These are phyloP conservation scores for Eremophila alpestris DNA, from an alignment of 2,797 vertebrate species.

Conservation along the genomic window DNA sequence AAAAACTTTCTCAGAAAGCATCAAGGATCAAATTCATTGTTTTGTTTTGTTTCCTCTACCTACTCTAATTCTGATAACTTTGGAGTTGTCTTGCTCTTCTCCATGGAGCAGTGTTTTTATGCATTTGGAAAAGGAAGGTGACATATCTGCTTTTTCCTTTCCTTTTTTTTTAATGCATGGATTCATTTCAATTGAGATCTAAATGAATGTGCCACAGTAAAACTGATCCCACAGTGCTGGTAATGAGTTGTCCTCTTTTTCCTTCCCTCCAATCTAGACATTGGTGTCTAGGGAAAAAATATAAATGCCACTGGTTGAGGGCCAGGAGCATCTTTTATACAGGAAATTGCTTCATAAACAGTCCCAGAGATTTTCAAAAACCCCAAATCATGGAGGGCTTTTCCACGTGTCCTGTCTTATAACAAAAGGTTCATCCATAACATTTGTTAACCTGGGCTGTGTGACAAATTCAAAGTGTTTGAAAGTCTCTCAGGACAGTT, in stretches of 20 bases:
- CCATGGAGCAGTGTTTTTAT: not conserved
- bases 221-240: not conserved
- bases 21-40: not conserved
- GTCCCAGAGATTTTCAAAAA: conserved; percentile 5
- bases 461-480: conserved; percentile 35
- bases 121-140: not conserved
- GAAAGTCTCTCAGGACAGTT: conserved; percentile 47
- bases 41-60: not conserved
- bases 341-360: not conserved
- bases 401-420: not conserved
- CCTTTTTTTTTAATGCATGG: not conserved
- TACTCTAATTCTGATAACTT: not conserved
- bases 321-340: not conserved
- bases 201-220: not conserved
- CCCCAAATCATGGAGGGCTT: not conserved
- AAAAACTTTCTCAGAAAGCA: not conserved
- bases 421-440: not conserved
- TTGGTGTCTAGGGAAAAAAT: not conserved
- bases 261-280: not conserved
- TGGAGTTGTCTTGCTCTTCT: not conserved
- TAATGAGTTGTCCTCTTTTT: not conserved
- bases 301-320: not conserved
- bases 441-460: not conserved
- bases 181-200: not conserved
- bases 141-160: not conserved